A percentile compares a stretch with the other conserved stretches of the same genome.
These are phyloP conservation scores for Malurus elegans DNA, from an alignment of 2,113 vertebrate genomes.

Conservation along the genomic window DNA sequence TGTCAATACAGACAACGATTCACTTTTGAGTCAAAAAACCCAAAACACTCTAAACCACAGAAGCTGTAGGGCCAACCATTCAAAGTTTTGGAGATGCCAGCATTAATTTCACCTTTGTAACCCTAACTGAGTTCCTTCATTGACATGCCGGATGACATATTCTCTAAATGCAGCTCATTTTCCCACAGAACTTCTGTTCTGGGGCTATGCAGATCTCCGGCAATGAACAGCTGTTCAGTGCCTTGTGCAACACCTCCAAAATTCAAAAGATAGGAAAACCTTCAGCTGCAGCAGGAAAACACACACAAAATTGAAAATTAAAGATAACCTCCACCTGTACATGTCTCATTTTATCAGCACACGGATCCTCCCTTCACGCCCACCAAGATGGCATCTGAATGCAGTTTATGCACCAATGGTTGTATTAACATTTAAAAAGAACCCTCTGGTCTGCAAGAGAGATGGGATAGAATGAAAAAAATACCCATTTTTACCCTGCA, in stretches of 20 bases:
- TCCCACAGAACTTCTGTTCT: neutral
- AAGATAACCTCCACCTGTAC: neutral
- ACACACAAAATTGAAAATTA: neutral
- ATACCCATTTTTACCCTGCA: neutral
- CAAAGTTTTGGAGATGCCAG: neutral
- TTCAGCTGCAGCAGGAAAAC: neutral
- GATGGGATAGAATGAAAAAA: neutral
- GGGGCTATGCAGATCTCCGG: neutral
- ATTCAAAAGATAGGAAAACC: neutral
- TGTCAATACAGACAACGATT: neutral
- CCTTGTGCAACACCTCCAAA: neutral
- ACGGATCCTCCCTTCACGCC: neutral
- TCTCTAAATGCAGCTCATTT: neutral
- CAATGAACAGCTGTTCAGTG: neutral
- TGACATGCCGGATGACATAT: too few relatives aligned
- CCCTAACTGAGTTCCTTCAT: neutral
- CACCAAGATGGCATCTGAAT: neutral
- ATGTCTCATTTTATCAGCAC: neutral
- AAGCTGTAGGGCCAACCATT: neutral
- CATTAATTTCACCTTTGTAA: neutral
- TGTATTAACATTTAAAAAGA: neutral
- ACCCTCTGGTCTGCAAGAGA: neutral
- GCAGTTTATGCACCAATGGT: neutral
- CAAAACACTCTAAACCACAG: neutral
- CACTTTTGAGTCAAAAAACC: neutral